Evolutionary conservation across 1,140 invertebrate species (phyloP), one percentile per base, ranked within the genome.

Genomic region (Macrocentrus cingulum): DNA sequence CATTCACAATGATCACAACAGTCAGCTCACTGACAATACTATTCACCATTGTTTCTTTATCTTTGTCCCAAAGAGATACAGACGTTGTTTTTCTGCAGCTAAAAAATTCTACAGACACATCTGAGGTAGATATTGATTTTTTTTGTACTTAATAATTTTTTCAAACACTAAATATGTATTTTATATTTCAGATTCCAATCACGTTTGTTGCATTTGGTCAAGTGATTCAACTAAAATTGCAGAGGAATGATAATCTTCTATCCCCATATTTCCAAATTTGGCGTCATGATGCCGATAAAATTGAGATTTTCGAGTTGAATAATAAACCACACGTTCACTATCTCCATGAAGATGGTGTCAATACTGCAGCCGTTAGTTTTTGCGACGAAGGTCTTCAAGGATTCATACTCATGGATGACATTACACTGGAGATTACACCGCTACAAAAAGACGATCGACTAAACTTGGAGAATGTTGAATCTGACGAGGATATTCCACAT

Each of bases 361-460:
- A 64, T 36, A 71, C 79, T 0, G 84, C 83, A 15, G 81, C 84
- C 6, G 68, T 85, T 16, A 84, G 77, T 66, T 67, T 81, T 46
- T 85, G 83, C 62, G 62, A 77, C n/a, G 67, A 74, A 16, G 68
- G 68, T 56, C 57, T 66, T 81, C 83, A 84, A 58, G 87, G 87
- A 15, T 74, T 87, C 22, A 79, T 88, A 19, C 82, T 88, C 61
- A 69, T 85, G 32, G 82, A 85, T 36, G 86, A 88, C 61, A 73
- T 80, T 0, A 85, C 85, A 0, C 80, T 87, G 20, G 87, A 88
- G 74, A 84, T 89, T 37, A 81, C 80, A 2, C 87, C 88, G 5
- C 63, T 88, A 20, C 39, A 50, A 42, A 9, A 37, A 55, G 59
- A 16, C 15, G 54, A 36, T 29, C 11, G 25, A 34, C n/a, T 22